Evolutionary conservation across 2,113 vertebrate genomes (phyloP).

Genomic region (Pygoscelis adeliae): DNA sequence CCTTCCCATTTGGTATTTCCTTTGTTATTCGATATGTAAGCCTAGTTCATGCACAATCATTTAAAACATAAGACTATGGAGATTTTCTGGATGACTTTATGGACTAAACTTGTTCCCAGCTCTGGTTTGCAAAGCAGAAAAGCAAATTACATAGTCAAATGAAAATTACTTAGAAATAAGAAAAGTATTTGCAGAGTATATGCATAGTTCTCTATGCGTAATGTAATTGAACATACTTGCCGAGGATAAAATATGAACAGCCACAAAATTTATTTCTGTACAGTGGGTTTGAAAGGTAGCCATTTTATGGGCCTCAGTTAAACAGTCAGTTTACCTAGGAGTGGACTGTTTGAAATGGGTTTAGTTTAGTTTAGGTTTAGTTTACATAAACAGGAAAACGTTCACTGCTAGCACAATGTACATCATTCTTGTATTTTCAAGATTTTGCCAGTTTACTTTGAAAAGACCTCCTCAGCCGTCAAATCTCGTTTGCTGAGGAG

Average conservation of each 20-base stretch:
- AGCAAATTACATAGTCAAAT: slow-evolving; percentile 19
- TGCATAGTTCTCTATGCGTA: background rate
- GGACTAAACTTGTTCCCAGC: background rate
- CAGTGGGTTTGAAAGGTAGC: background rate
- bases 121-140: slow-evolving; percentile 30
- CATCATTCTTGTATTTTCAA: background rate
- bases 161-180: slow-evolving; percentile 7
- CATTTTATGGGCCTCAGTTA: background rate
- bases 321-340: background rate
- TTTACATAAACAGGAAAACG: background rate
- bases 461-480: background rate
- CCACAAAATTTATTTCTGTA: background rate
- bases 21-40: slow-evolving; percentile 30
- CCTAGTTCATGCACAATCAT: slow-evolving; percentile 16
- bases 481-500: background rate
- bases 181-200: background rate
- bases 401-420: background rate
- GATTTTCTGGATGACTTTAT: slow-evolving; percentile 15
- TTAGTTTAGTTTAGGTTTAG: background rate
- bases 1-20: slow-evolving; percentile 36
- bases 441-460: background rate
- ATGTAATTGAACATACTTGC: background rate
- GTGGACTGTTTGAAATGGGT: background rate
- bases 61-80: slow-evolving; percentile 6
- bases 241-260: background rate